Evolutionary conservation across 1,140 invertebrate genomes (phyloP).

Genomic region (Leptinotarsa lineolata): DNA sequence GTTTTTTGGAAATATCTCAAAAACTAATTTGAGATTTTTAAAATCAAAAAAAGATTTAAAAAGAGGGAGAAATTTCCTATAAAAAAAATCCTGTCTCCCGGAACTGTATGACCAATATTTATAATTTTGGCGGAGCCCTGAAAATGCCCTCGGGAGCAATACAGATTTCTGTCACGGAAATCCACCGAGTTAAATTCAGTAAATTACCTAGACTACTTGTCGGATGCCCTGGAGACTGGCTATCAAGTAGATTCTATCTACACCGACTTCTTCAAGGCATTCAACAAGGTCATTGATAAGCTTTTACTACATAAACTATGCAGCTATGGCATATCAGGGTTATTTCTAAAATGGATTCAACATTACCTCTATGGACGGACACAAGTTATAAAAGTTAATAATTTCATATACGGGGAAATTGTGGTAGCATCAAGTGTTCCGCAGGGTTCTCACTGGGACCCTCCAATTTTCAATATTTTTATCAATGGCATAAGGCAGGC

Average conservation of each 20-base stretch:
- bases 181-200: background rate
- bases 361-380: slow-evolving; percentile 1
- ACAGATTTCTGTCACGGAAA: slow-evolving; percentile 7
- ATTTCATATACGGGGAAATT: slow-evolving; percentile 1
- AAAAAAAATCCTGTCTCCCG: too few relatives aligned
- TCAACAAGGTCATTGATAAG: slow-evolving; percentile 22
- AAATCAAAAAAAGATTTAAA: too few relatives aligned
- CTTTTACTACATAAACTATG: slow-evolving; percentile 13
- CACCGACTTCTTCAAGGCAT: slow-evolving; percentile 19
- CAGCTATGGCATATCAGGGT: slow-evolving; percentile 1
- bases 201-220: slow-evolving; percentile 10
- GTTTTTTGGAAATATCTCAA: too few relatives aligned
- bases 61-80: too few relatives aligned
- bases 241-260: slow-evolving; percentile 11
- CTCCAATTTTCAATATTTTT: slow-evolving; percentile 18
- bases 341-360: slow-evolving; percentile 7
- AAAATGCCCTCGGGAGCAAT: too few relatives aligned
- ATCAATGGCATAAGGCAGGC: background rate
- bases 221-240: slow-evolving; percentile 20
- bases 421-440: slow-evolving; percentile 16
- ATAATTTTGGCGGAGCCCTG: too few relatives aligned
- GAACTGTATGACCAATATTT: too few relatives aligned
- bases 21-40: too few relatives aligned
- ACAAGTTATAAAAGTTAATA: slow-evolving; percentile 10
- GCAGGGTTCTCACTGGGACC: slow-evolving; percentile 18